Evolutionary conservation across 2,888 invertebrate species (phyloP).

Genomic region (Amiota mariae): DNA sequence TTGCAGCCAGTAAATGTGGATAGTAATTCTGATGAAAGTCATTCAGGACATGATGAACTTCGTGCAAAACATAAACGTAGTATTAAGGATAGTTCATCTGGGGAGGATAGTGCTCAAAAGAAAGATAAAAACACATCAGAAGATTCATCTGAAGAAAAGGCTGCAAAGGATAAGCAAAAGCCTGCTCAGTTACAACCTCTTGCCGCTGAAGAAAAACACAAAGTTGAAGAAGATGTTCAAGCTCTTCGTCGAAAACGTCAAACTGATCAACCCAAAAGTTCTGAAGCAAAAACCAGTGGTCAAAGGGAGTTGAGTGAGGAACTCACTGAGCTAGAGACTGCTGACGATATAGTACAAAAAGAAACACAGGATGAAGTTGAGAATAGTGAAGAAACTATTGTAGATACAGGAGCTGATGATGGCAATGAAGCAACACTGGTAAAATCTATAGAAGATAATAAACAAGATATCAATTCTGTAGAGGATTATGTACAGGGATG

Average conservation of each 20-base stretch:
- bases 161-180: not conserved
- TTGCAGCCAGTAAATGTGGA: not conserved
- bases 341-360: not conserved
- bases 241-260: constrained; percentile 3
- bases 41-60: not conserved
- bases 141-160: constrained; percentile 42
- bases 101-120: not conserved
- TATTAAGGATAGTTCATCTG: not conserved
- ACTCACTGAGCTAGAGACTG: not conserved
- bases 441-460: not conserved
- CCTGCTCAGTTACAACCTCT: constrained; percentile 14
- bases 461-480: constrained; percentile 37
- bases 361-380: not conserved
- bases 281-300: constrained; percentile 9
- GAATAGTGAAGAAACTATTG: not conserved
- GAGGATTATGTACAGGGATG: constrained; percentile 67
- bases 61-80: not conserved
- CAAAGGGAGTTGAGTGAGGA: constrained; percentile 31
- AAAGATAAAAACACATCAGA: constrained; percentile 17
- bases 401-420: not conserved
- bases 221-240: not conserved
- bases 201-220: constrained; percentile 18
- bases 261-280: not conserved
- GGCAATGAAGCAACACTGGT: not conserved
- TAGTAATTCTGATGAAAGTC: constrained; percentile 25